Evolutionary conservation across 1,140 invertebrate species (phyloP).

Genomic region (Andricus grossulariae): DNA sequence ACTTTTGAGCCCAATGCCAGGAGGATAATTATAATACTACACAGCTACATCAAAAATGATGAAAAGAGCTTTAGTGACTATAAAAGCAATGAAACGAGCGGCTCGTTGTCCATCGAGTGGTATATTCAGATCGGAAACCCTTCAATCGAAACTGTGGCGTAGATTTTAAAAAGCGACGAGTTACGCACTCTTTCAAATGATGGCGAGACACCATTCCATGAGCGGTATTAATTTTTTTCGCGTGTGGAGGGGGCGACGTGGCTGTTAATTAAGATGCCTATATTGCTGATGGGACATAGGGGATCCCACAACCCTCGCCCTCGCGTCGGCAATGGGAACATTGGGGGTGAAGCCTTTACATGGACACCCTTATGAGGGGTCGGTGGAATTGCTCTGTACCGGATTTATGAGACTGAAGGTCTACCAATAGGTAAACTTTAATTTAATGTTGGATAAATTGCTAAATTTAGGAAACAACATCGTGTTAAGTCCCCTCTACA

Average conservation of each 20-base stretch:
- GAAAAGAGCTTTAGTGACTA: constrained; percentile 39
- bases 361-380: constrained; percentile 49
- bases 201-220: constrained; percentile 21
- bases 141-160: constrained; percentile 18
- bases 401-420: constrained; percentile 64
- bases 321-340: constrained; percentile 17
- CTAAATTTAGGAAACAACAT: constrained; percentile 43
- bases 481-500: constrained; percentile 5
- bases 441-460: constrained; percentile 56
- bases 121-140: neutral
- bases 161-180: constrained; percentile 29
- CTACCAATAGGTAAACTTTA: constrained; percentile 51
- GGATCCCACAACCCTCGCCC: constrained; percentile 3
- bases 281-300: constrained; percentile 50
- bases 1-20: neutral
- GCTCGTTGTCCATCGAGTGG: constrained; percentile 43
- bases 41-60: neutral
- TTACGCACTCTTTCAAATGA: constrained; percentile 30
- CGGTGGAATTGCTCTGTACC: constrained; percentile 59
- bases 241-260: neutral
- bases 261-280: constrained; percentile 59
- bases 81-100: constrained; percentile 61
- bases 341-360: constrained; percentile 49
- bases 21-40: neutral
- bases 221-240: constrained; percentile 9